phyloP scores from a whole-genome alignment of 2,113 vertebrate species.

The Amazona vittata region DNA sequence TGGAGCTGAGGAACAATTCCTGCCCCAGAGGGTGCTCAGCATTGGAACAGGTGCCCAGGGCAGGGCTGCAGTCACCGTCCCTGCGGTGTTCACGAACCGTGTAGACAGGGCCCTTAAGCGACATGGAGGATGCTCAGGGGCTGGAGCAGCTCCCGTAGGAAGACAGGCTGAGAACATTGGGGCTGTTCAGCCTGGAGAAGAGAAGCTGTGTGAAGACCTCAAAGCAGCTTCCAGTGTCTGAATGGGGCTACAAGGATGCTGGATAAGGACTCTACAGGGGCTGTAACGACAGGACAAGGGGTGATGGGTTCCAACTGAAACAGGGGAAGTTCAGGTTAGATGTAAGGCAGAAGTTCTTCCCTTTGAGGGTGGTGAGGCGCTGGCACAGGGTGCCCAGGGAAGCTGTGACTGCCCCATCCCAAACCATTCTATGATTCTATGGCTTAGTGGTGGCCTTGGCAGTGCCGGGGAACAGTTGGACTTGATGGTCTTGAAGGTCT shows the following conservation, averaged over 20 bases:
- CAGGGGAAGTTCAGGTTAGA: not conserved
- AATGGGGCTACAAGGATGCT: not conserved
- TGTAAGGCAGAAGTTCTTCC: not conserved
- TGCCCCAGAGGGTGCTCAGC: not conserved
- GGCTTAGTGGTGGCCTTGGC: not conserved
- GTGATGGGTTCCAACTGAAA: not conserved
- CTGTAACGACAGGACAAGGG: not conserved
- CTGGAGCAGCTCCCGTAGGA: not conserved
- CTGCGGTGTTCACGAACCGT: not conserved
- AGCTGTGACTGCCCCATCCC: not conserved
- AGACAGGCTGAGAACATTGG: not conserved
- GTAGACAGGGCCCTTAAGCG: not conserved
- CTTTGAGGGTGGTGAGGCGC: not conserved
- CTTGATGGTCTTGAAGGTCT: not conserved
- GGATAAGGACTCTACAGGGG: not conserved
- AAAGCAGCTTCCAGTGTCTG: not conserved
- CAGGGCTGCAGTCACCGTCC: not conserved
- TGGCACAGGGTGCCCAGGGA: not conserved
- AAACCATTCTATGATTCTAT: not conserved
- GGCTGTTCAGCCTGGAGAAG: not conserved
- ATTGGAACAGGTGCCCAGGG: not conserved
- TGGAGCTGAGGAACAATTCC: no score
- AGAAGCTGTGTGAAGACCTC: not conserved
- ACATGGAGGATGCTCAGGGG: not conserved
- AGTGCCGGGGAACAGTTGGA: not conserved